A percentile compares a stretch with the other conserved stretches of the same genome.
phyloP scores from a whole-genome alignment of 2,113 vertebrate genomes.

The Furnarius figulus region DNA sequence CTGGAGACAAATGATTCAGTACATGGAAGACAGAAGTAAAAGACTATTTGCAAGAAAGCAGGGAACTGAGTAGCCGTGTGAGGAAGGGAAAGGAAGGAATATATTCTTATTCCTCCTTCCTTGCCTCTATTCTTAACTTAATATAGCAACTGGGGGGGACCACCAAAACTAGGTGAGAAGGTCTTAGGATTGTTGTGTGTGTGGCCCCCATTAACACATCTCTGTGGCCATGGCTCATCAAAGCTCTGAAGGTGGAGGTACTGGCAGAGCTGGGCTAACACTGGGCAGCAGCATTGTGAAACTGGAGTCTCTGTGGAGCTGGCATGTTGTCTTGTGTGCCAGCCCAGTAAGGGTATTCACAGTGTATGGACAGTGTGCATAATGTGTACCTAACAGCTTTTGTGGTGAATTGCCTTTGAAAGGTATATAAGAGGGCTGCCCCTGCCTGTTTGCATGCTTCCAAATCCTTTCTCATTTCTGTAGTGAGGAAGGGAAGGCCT shows the following conservation, averaged over 20 bases:
- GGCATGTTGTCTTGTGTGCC: fast-evolving
- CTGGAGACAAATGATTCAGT: not conserved
- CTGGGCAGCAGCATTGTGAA: not conserved
- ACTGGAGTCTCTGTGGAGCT: not conserved
- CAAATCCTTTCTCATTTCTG: not conserved
- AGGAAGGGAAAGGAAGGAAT: not conserved
- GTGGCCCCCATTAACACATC: not conserved
- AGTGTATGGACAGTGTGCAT: no score
- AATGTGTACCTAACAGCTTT: not conserved
- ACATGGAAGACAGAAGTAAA: not conserved
- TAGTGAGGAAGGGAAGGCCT: not conserved
- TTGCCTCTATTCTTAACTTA: not conserved
- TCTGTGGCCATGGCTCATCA: not conserved
- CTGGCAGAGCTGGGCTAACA: not conserved
- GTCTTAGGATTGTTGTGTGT: not conserved
- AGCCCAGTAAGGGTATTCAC: not conserved
- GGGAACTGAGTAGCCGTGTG: not conserved
- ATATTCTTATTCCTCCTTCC: not conserved
- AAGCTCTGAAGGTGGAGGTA: not conserved
- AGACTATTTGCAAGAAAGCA: not conserved
- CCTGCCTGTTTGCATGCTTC: not conserved
- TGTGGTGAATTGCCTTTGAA: not conserved
- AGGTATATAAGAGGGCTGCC: not conserved
- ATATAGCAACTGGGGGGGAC: fast-evolving
- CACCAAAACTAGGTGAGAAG: not conserved